phyloP scores from a whole-genome alignment of 2,113 vertebrate genomes.

The Pseudopipra pipra region DNA sequence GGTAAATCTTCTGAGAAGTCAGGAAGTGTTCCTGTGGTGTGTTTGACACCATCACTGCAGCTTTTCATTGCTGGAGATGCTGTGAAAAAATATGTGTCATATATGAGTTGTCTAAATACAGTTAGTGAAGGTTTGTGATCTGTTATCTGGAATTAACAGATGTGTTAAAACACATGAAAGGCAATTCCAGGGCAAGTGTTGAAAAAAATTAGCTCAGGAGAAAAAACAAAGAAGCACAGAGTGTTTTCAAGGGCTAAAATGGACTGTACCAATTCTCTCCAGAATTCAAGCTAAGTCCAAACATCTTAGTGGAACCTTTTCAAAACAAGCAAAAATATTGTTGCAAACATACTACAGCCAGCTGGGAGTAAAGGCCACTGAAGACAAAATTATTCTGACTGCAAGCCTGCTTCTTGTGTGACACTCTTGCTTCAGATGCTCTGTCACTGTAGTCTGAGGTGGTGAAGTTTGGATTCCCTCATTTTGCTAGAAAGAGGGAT shows the following conservation, averaged over 20 bases:
- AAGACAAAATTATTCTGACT: not conserved
- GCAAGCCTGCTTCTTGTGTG: not conserved
- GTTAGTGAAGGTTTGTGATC: not conserved
- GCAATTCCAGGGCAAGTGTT: not conserved
- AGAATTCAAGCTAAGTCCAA: not conserved
- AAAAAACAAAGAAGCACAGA: not conserved
- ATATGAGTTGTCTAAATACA: not conserved
- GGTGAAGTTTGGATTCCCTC: not conserved
- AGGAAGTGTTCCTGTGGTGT: not conserved
- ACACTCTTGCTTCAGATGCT: not conserved
- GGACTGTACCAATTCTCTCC: not conserved
- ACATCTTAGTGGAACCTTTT: not conserved
- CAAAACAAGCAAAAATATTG: not conserved
- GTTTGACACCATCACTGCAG: not conserved
- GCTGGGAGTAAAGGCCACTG: not conserved
- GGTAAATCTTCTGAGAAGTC: not conserved
- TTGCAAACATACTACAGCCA: not conserved
- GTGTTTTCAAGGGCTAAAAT: not conserved
- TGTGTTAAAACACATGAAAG: not conserved
- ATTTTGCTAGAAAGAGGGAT: not conserved
- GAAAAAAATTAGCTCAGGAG: not conserved
- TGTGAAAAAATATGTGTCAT: not conserved
- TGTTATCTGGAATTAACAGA: not conserved
- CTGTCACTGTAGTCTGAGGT: not conserved
- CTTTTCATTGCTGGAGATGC: not conserved